Percentiles rank a stretch among this genome's conserved stretches.
Evolutionary conservation across 2,113 vertebrate genomes (phyloP).

Genomic region (Stomatorhinus ivindoensis): DNA sequence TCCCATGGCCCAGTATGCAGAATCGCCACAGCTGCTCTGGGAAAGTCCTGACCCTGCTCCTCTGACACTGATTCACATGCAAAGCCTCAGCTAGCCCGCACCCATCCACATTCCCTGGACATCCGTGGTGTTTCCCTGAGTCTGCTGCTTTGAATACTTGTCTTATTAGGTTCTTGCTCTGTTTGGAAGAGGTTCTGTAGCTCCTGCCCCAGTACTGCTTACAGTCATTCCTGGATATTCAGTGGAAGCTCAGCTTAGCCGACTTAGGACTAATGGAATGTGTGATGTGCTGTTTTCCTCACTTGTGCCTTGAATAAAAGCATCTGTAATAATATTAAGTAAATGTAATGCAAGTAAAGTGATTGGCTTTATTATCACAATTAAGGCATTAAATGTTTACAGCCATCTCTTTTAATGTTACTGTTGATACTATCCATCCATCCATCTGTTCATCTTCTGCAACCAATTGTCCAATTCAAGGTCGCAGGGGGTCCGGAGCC

Average conservation of each 20-base stretch:
- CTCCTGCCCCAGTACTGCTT: background rate
- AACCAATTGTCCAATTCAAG: too few species aligned
- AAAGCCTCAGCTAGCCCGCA: background rate
- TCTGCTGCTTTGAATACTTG: background rate
- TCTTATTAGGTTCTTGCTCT: background rate
- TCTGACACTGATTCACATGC: background rate
- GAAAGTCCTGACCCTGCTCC: background rate
- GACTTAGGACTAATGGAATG: background rate
- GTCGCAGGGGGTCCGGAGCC: too few species aligned
- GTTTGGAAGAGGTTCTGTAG: background rate
- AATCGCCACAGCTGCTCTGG: background rate
- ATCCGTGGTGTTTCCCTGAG: background rate
- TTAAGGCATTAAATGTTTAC: background rate
- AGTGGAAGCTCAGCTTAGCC: background rate
- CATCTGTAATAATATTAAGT: background rate
- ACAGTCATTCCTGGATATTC: background rate
- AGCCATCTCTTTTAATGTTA: background rate
- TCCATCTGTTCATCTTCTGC: too few species aligned
- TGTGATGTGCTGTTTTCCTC: background rate
- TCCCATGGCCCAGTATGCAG: background rate
- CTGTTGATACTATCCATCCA: background rate
- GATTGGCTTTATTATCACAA: background rate
- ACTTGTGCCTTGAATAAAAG: background rate
- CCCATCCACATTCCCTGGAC: background rate
- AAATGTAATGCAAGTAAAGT: background rate